Evolutionary conservation across 1,140 invertebrate genomes (phyloP).

Genomic region (Drosophila arawakana): DNA sequence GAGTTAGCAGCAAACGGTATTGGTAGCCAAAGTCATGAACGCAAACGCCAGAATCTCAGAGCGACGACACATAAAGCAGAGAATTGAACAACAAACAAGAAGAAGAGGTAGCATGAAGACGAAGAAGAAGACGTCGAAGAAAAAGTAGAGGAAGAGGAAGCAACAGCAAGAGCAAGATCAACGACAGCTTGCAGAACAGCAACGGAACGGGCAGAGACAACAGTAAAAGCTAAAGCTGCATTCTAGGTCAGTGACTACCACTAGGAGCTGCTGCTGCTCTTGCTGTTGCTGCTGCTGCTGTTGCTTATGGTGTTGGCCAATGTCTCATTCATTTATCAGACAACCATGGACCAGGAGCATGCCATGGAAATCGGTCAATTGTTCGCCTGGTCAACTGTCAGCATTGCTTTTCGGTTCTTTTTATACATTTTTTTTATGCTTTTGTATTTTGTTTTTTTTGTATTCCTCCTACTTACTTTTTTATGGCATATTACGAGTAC

Average conservation of each 20-base stretch:
- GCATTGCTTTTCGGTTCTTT: background rate
- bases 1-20: conserved; percentile 62
- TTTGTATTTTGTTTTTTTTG: background rate
- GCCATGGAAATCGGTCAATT: conserved; percentile 76
- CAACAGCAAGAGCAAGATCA: conserved; percentile 14
- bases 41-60: conserved; percentile 34
- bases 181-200: conserved; percentile 51
- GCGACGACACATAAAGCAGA: conserved; percentile 56
- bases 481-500: conserved; percentile 60
- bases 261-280: conserved; percentile 52
- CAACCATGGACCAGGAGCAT: conserved; percentile 34
- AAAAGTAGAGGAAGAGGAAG: conserved; percentile 15
- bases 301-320: conserved; percentile 73
- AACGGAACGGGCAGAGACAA: conserved; percentile 51
- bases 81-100: conserved; percentile 56
- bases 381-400: conserved; percentile 69
- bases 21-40: conserved; percentile 60
- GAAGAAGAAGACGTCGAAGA: background rate
- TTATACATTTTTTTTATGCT: background rate
- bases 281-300: conserved; percentile 27
- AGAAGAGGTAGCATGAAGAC: background rate
- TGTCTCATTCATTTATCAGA: conserved; percentile 78
- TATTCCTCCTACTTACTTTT: conserved; percentile 6
- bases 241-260: conserved; percentile 80
- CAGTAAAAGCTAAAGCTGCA: conserved; percentile 63